Conservation (phyloP, 2,888 invertebrate genomes). For the Himalopsyche kuldschensis region DNA sequence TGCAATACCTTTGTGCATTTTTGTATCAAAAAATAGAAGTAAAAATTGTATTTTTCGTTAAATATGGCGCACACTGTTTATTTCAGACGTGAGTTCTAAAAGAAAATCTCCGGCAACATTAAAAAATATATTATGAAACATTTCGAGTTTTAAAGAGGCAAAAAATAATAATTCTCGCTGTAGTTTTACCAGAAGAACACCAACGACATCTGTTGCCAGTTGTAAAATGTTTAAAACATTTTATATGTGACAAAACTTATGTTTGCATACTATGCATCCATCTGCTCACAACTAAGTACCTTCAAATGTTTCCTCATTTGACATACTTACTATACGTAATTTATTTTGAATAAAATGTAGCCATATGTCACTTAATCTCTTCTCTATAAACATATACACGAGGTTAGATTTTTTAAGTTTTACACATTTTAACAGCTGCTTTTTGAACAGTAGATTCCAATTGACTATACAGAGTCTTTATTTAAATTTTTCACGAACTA, state of each 20-base stretch:
- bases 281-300: not conserved
- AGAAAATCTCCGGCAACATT: conserved; percentile 15
- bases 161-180: conserved; percentile 27
- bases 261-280: not conserved
- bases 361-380: too few relatives aligned
- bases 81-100: conserved; percentile 9
- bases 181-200: conserved; percentile 20
- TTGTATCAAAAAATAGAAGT: not conserved
- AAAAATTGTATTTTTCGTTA: not conserved
- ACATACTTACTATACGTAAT: not conserved
- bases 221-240: conserved; percentile 13
- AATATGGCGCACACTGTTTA: not conserved
- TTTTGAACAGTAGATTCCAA: too few relatives aligned
- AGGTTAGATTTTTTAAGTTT: too few relatives aligned
- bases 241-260: not conserved
- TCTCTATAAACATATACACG: too few relatives aligned
- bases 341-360: too few relatives aligned
- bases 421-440: too few relatives aligned
- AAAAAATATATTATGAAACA: not conserved
- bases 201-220: conserved; percentile 30
- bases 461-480: too few relatives aligned
- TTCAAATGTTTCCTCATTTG: not conserved
- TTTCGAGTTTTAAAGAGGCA: conserved; percentile 8
- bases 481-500: too few relatives aligned
- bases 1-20: not conserved